Evolutionary conservation across 2,888 invertebrate species (phyloP).

Genomic region (Aelia acuminata): DNA sequence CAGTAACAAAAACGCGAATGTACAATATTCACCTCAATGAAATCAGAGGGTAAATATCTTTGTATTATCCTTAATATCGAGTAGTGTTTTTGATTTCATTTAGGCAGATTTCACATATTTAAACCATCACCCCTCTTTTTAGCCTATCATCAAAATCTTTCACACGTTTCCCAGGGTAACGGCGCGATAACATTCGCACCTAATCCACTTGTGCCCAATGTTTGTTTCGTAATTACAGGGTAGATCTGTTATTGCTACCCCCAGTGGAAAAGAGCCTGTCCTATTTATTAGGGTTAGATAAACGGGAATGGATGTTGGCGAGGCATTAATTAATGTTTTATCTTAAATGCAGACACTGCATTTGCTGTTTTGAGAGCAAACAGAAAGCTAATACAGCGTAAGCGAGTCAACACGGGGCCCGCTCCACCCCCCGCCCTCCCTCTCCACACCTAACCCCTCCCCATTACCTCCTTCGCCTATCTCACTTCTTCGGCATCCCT

Average conservation of each 20-base stretch:
- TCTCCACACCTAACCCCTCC: no score
- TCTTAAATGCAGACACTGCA: constrained; percentile 51
- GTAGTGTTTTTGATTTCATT: no score
- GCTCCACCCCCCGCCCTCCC: neutral
- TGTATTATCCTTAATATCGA: no score
- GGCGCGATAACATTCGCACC: neutral
- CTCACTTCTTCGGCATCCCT: constrained; percentile 7
- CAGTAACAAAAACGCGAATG: no score
- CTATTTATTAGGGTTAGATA: neutral
- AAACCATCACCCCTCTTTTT: no score
- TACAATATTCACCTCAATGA: no score
- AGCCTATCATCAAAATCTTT: no score
- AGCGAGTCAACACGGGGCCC: neutral
- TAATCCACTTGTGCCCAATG: neutral
- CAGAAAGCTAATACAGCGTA: constrained; percentile 41
- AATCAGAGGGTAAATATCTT: no score
- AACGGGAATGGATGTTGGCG: neutral
- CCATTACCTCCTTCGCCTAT: no score
- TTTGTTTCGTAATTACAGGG: neutral
- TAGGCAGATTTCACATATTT: no score
- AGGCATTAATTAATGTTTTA: constrained; percentile 31
- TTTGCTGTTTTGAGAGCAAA: constrained; percentile 42
- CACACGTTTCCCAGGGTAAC: neutral
- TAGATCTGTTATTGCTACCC: neutral
- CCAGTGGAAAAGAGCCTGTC: neutral